Base-by-base conservation (phyloP, 2,113 vertebrate species). In the Procavia capensis region DNA sequence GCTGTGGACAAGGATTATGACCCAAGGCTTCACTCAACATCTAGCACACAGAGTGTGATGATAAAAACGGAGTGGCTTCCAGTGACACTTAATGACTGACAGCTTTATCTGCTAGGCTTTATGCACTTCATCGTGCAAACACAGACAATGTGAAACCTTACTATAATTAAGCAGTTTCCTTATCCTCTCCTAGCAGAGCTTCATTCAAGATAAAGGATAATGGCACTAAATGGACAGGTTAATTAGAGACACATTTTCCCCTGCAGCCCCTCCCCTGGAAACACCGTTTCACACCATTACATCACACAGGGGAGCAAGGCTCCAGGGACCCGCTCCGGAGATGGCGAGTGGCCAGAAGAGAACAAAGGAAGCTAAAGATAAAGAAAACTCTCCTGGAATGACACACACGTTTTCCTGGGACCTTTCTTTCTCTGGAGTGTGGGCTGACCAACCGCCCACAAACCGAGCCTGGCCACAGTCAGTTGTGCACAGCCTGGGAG, bases 131-230 rank as follows among this genome's bases (percentile, higher is more conserved):
- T 80, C 91, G 85, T 31, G 85, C 50, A 79, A 81, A 64, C 59
- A 34, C 22, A 43, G 88, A 91, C 94, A 89, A 74, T 31, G 66
- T 10, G 64, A 88, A 96, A 61, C 43, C 95, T 84, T 86, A 83
- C n/a, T 92, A 86, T 93, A 94, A 97, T 87, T 97, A 97, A 80
- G 92, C 50, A 41, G 64, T 94, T 88, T 93, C 94, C 88, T 89
- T 91, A 95, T 76, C 80, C 96, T 96, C 93, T 91, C 79, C 86
- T 25, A 1, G 54, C 93, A 96, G 95, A 92, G 20, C 70, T 27
- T 39, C 43, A 0, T 59, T 43, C 17, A 63, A 90, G 94, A 90
- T 94, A 94, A 90, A 78, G 90, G 95, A 86, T 97, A 94, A 95
- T 91, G 91, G 75, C 41, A 34, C 72, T 13, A 57, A 82, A 81